Evolutionary conservation across 2,113 vertebrate species (phyloP).

Genomic region (Malurus melanocephalus): DNA sequence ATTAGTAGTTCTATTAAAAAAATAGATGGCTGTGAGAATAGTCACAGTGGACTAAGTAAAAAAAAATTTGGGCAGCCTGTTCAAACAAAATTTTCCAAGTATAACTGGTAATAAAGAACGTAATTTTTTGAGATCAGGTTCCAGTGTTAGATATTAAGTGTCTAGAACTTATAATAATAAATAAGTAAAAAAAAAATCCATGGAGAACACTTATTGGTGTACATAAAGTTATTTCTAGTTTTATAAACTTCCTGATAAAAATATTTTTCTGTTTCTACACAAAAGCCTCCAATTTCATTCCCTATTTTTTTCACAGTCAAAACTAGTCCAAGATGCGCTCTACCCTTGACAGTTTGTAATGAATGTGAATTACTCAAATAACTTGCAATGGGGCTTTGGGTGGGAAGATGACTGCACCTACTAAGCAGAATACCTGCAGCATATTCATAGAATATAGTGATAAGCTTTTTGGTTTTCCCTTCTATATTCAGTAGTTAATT

Average conservation of each 20-base stretch:
- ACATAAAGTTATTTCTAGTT: background rate
- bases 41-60: background rate
- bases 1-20: background rate
- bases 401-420: background rate
- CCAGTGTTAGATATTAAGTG: background rate
- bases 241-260: background rate
- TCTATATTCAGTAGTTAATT: background rate
- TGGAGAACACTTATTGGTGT: background rate
- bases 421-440: conserved; percentile 15
- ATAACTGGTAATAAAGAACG: background rate
- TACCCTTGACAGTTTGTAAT: conserved; percentile 8
- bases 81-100: conserved; percentile 3
- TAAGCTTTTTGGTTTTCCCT: background rate
- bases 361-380: conserved; percentile 19
- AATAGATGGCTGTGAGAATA: background rate
- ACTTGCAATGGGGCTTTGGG: conserved; percentile 13
- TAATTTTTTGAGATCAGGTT: background rate
- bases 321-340: background rate
- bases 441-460: background rate
- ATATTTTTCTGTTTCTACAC: background rate
- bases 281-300: background rate
- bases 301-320: background rate
- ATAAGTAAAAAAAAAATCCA: background rate
- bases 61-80: background rate
- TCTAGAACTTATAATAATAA: background rate